phyloP scores from a whole-genome alignment of 2,888 invertebrate species.

The Polymixis flavicincta region DNA sequence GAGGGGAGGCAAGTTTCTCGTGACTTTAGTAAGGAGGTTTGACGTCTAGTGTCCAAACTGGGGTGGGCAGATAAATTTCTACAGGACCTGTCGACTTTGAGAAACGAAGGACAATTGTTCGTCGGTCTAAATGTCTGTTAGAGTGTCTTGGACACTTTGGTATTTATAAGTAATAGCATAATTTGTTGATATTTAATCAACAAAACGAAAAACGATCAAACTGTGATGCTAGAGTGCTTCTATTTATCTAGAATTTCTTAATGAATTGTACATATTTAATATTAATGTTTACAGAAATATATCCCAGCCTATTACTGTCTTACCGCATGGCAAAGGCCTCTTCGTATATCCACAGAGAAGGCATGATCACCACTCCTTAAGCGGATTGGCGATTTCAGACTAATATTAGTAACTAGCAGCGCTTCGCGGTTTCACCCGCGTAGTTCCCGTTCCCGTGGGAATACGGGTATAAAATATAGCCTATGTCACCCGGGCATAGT shows the following conservation, averaged over 20 bases:
- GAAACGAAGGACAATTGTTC: neutral
- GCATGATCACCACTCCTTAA: neutral
- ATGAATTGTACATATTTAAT: neutral
- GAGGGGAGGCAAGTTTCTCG: neutral
- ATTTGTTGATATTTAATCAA: neutral
- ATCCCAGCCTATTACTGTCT: neutral
- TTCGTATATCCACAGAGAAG: too few species aligned
- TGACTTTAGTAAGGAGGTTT: conserved; percentile 1
- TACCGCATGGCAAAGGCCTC: neutral
- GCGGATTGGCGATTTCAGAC: neutral
- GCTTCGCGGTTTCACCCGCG: too few species aligned
- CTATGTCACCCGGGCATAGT: too few species aligned
- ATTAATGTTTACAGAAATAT: neutral
- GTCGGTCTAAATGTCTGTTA: neutral
- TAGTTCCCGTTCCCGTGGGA: too few species aligned
- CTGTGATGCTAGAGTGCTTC: neutral
- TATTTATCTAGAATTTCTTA: neutral
- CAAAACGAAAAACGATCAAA: neutral
- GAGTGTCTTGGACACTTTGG: neutral
- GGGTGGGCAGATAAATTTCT: neutral
- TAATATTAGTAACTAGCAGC: neutral
- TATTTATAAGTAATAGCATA: neutral
- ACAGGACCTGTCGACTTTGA: neutral
- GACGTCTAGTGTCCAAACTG: neutral
- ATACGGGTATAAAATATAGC: too few species aligned